Conservation (phyloP, 2,797 vertebrate species). For the Peromyscus eremicus region DNA sequence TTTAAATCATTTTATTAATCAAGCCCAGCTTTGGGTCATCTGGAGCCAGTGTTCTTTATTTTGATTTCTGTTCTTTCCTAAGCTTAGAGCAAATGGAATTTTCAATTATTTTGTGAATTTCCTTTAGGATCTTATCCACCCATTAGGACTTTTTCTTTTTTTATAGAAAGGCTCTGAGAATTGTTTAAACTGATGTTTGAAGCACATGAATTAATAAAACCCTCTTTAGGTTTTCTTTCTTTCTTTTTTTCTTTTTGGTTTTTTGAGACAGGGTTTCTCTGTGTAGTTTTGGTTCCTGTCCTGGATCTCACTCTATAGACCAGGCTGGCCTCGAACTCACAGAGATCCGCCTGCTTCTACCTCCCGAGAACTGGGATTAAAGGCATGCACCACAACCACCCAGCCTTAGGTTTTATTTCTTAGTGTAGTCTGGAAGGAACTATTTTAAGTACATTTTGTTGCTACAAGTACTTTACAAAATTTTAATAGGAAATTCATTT, state of each 20-base stretch:
- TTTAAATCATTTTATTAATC: slow-evolving; percentile 29
- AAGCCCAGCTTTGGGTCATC: background rate
- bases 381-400: too few relatives aligned
- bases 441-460: background rate
- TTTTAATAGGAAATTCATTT: background rate
- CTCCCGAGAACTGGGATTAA: too few relatives aligned
- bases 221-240: background rate
- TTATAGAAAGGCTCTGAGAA: slow-evolving; percentile 10
- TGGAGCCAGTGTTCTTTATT: slow-evolving; percentile 1
- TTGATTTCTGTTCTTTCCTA: slow-evolving; percentile 22
- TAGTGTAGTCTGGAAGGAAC: background rate
- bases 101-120: slow-evolving; percentile 10
- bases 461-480: background rate
- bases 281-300: too few relatives aligned
- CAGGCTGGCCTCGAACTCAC: too few relatives aligned
- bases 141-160: slow-evolving; percentile 23
- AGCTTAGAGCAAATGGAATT: slow-evolving; percentile 57
- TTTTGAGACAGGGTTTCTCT: too few relatives aligned
- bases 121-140: background rate
- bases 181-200: slow-evolving; percentile 47
- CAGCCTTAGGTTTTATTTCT: background rate
- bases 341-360: too few relatives aligned
- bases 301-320: too few relatives aligned
- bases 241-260: background rate
- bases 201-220: slow-evolving; percentile 38